Percentiles rank a stretch among this genome's conserved stretches.
These are phyloP conservation scores for Uropetala carovei DNA, from an alignment of 2,888 invertebrate genomes.

Conservation along the genomic window DNA sequence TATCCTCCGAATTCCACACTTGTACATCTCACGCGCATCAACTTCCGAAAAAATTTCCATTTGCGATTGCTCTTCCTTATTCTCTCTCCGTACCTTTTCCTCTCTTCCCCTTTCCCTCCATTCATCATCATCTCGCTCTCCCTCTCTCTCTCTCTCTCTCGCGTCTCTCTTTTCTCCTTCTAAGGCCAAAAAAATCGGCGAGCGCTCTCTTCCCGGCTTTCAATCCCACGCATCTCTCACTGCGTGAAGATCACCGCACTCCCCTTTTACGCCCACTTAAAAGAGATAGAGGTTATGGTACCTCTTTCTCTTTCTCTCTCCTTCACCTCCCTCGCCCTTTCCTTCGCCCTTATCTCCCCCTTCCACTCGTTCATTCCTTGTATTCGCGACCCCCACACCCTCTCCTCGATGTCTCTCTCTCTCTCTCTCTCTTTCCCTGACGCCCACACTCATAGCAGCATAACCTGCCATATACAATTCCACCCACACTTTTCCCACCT, in stretches of 20 bases:
- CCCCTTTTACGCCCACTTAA: not conserved
- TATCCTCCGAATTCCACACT: too few relatives aligned
- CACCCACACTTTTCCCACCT: slow-evolving; percentile 23
- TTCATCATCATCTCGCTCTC: not conserved
- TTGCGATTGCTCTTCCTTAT: too few relatives aligned
- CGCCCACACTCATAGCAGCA: not conserved
- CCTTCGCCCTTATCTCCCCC: not conserved
- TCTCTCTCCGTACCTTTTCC: too few relatives aligned
- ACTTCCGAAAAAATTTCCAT: too few relatives aligned
- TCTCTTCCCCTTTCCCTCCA: not conserved
- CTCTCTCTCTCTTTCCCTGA: not conserved
- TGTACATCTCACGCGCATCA: too few relatives aligned
- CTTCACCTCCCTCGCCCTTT: not conserved
- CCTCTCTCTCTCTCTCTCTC: not conserved
- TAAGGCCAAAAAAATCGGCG: slow-evolving; percentile 35
- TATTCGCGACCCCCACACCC: not conserved
- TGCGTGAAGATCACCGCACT: slow-evolving; percentile 4
- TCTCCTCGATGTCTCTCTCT: not conserved
- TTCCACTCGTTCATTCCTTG: too few relatives aligned
- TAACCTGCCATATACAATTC: not conserved
- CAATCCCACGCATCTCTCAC: not conserved
- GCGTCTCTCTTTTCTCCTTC: slow-evolving; percentile 12
- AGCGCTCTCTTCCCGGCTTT: not conserved
- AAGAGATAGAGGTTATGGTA: not conserved
- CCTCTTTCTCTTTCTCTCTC: not conserved